Conservation (phyloP, 2,888 invertebrate genomes). For the Julus scanicus region DNA sequence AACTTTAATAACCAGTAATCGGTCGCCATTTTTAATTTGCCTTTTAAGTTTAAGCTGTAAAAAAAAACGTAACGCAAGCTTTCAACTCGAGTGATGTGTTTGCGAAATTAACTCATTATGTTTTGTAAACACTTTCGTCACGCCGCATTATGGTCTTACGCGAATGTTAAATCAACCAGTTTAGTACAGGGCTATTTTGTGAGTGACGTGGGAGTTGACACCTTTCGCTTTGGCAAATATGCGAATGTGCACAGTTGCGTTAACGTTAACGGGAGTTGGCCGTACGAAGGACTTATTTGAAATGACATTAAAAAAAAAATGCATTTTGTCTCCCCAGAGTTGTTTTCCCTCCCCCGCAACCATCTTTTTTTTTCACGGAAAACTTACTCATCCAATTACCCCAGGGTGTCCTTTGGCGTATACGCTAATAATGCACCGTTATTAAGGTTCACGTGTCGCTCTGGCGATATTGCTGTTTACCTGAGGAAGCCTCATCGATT, state of each 20-base stretch:
- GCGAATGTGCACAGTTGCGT: background rate
- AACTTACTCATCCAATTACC: constrained; percentile 24
- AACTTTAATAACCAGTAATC: too few relatives aligned
- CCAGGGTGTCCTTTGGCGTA: constrained; percentile 9
- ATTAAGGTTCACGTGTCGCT: background rate
- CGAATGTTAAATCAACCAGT: background rate
- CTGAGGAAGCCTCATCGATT: constrained; percentile 29
- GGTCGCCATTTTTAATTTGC: too few relatives aligned
- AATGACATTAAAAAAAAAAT: background rate
- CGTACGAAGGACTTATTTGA: background rate
- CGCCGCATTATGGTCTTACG: background rate
- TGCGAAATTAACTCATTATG: constrained; percentile 7
- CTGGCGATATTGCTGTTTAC: constrained; percentile 10
- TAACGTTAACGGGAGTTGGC: background rate
- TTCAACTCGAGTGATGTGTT: background rate
- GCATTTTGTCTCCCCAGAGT: too few relatives aligned
- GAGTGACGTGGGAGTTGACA: background rate
- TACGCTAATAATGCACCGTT: background rate
- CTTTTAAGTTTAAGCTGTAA: background rate
- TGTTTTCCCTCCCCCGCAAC: background rate
- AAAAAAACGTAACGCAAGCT: background rate
- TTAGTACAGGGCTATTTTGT: background rate
- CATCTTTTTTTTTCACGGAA: background rate
- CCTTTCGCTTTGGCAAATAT: background rate
- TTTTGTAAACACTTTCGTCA: constrained; percentile 1